Conservation (phyloP, 1,140 invertebrate species). For the Lutraria rhynchaena region DNA sequence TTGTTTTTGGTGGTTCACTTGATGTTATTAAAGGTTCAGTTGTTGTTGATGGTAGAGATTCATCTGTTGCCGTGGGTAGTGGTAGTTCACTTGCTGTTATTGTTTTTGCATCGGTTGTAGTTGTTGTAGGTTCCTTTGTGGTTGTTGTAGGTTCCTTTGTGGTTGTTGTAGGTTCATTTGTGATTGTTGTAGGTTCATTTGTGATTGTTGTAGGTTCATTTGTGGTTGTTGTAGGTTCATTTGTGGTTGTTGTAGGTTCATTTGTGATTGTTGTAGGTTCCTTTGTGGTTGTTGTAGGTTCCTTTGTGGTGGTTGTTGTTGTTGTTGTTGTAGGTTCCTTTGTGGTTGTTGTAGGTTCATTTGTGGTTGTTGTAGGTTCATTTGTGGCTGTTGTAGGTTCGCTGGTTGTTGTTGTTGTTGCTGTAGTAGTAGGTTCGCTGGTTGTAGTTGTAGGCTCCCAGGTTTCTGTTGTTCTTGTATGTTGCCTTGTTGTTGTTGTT, state of each 20-base stretch:
- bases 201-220: not conserved
- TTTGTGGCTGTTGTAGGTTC: not conserved
- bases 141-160: too few relatives aligned
- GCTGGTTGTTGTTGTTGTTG: not conserved
- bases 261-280: not conserved
- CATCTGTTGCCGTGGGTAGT: not conserved
- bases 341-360: not conserved
- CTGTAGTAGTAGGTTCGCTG: not conserved
- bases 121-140: not conserved
- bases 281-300: not conserved
- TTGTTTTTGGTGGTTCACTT: not conserved
- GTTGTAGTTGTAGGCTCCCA: not conserved
- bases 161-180: too few relatives aligned
- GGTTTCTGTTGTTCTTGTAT: not conserved
- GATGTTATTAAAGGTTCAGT: not conserved
- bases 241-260: not conserved
- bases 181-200: not conserved
- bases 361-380: not conserved
- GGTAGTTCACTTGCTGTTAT: not conserved
- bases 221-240: not conserved
- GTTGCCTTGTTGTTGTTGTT: not conserved
- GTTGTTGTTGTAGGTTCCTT: not conserved
- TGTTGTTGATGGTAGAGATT: not conserved
- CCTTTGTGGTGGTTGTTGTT: not conserved
- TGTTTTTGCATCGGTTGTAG: not conserved